Percentiles rank a stretch among this genome's conserved stretches.
Evolutionary conservation across 2,113 vertebrate species (phyloP).

Genomic region (Athene noctua): DNA sequence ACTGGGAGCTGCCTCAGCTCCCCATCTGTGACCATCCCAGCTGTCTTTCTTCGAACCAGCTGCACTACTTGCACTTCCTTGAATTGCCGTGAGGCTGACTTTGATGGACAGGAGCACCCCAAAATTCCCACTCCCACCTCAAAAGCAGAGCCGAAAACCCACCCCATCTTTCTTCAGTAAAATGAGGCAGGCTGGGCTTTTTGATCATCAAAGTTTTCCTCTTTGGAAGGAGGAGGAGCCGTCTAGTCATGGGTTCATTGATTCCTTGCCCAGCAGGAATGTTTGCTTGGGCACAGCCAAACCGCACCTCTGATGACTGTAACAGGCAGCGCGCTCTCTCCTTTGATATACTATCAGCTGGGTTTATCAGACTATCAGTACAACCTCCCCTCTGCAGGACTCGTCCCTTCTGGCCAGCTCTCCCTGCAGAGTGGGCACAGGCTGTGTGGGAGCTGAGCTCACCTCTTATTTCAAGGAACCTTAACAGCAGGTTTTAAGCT

Average conservation of each 20-base stretch:
- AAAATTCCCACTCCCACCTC: not conserved
- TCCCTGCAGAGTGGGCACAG: not conserved
- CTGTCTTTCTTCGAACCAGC: not conserved
- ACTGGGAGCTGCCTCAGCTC: not conserved
- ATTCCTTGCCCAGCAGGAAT: constrained; percentile 34
- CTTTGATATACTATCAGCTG: constrained; percentile 33
- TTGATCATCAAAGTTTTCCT: constrained; percentile 25
- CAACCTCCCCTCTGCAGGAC: not conserved
- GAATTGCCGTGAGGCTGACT: not conserved
- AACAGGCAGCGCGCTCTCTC: not conserved
- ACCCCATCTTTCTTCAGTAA: not conserved
- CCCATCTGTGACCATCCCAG: not conserved
- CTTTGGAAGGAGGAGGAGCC: constrained; percentile 23
- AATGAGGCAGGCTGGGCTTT: not conserved
- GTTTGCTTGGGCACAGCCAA: constrained; percentile 37
- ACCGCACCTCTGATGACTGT: constrained; percentile 51
- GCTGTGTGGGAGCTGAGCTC: not conserved
- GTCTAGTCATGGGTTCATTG: constrained; percentile 29
- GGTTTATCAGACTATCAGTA: constrained; percentile 25
- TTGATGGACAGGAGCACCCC: not conserved
- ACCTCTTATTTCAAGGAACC: constrained; percentile 13
- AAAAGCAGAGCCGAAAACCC: not conserved
- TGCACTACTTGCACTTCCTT: not conserved
- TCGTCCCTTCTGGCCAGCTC: not conserved
- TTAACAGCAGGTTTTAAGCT: constrained; percentile 35